Percentiles rank a stretch among this genome's conserved stretches.
Evolutionary conservation across 2,797 vertebrate species (phyloP).

Genomic region (Saxicola maurus): DNA sequence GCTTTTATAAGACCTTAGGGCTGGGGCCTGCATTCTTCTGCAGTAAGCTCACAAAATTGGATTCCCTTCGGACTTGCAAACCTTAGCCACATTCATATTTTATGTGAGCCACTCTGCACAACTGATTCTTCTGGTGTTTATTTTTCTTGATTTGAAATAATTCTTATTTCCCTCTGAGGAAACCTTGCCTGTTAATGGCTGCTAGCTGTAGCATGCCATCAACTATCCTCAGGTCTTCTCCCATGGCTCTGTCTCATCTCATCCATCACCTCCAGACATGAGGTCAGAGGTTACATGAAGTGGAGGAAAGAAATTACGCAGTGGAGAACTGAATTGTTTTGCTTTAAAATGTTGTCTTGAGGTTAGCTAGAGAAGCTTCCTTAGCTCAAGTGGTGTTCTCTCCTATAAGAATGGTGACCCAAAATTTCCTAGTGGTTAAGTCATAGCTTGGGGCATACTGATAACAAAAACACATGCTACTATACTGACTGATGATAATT

Average conservation of each 20-base stretch:
- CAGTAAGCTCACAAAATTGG: slow-evolving; percentile 43
- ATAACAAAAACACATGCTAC: neutral
- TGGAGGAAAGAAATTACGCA: neutral
- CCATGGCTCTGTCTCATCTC: slow-evolving; percentile 6
- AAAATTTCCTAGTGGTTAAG: neutral
- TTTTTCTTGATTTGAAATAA: slow-evolving; percentile 62
- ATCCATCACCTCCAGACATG: neutral
- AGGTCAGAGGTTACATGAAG: neutral
- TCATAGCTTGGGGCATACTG: neutral
- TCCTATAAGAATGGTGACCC: neutral
- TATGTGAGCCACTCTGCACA: slow-evolving; percentile 8
- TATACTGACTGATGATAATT: neutral
- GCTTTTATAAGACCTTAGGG: slow-evolving; percentile 45
- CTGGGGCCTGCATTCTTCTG: slow-evolving; percentile 57
- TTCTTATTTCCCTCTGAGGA: slow-evolving; percentile 53
- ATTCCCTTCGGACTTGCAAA: slow-evolving; percentile 50
- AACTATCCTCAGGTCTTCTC: slow-evolving; percentile 40
- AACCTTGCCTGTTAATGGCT: slow-evolving; percentile 37
- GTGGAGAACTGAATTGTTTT: neutral
- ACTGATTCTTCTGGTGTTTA: slow-evolving; percentile 47
- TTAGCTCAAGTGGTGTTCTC: neutral
- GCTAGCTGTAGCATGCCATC: neutral
- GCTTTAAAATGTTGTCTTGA: neutral
- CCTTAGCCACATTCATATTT: slow-evolving; percentile 55
- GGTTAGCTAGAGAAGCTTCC: neutral